Evolutionary conservation across 2,888 invertebrate genomes (phyloP).

Genomic region (Petrolisthes manimaculis): DNA sequence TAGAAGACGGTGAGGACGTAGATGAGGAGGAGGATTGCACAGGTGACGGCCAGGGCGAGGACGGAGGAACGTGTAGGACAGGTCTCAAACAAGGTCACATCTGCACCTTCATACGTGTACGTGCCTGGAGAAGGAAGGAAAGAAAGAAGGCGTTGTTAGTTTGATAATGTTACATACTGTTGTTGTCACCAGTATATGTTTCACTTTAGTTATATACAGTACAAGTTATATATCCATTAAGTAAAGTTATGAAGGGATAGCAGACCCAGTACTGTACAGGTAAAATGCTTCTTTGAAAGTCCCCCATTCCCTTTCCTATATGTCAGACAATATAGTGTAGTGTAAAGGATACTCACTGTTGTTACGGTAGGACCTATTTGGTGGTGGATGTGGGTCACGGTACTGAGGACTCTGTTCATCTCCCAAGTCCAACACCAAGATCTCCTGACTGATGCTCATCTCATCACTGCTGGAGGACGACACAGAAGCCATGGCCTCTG

Average conservation of each 20-base stretch:
- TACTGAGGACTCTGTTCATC: conserved; percentile 75
- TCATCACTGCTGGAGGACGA: conserved; percentile 75
- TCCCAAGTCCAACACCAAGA: conserved; percentile 91
- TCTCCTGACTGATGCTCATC: conserved; percentile 95
- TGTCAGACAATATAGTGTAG: no score
- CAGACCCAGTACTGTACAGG: no score
- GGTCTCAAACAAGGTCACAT: conserved; percentile 89
- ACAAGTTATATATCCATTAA: neutral
- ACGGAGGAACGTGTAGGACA: conserved; percentile 87
- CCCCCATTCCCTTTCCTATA: no score
- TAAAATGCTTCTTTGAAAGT: no score
- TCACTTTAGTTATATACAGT: neutral
- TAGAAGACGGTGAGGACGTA: conserved; percentile 93
- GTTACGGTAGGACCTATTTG: conserved; percentile 48
- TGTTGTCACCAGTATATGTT: neutral
- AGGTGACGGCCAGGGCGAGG: conserved; percentile 89
- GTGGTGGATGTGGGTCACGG: conserved; percentile 42
- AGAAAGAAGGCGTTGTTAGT: neutral
- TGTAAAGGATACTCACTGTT: conserved; percentile 50
- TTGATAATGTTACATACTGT: no score
- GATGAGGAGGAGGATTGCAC: conserved; percentile 87
- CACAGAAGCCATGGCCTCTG: conserved; percentile 6
- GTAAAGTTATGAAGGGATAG: neutral
- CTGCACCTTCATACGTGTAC: conserved; percentile 79
- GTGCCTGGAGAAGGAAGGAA: conserved; percentile 22